Evolutionary conservation across 2,113 vertebrate species (phyloP), one percentile per base, ranked within the genome.

Genomic region (Upupa epops): DNA sequence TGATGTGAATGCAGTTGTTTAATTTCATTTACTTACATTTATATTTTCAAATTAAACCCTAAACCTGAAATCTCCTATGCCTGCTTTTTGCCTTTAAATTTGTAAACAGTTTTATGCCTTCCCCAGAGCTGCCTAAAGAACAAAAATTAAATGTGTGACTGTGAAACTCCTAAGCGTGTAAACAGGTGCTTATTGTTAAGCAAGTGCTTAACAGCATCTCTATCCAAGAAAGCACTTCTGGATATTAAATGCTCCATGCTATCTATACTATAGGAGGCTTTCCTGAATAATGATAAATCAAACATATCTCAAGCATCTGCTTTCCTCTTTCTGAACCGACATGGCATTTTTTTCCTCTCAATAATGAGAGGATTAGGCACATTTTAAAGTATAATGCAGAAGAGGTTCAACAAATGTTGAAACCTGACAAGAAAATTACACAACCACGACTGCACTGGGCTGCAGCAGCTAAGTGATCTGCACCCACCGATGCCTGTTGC

Each of bases 351-450:
- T 86, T 88, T 59, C 40, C 40, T 37, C 76, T 90, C 76, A 37
- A 55, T 90, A 92, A 89, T 60, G 76, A 93, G 83, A 73, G 65
- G 71, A 92, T 94, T 92, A 85, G 32, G 48, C 91, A 88, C 58
- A 92, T 95, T 94, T 92, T 86, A 91, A 93, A 93, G 87, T 92
- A 75, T 93, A 95, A 83, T 86, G 74, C 49, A 75, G 90, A 83
- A 88, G 65, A 95, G 65, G 51, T 90, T 95, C 77, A 82, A 90
- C 92, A 86, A 96, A 94, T 86, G 63, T 82, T 88, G 32, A 51
- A 95, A 96, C 76, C 46, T 86, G 83, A 90, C 90, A 92, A 84
- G 93, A 93, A 90, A 94, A 96, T 95, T 92, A 86, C 2, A 4
- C 88, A 94, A 85, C 65, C 79, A 83, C 74, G 73, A 86, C 88